Evolutionary conservation across 2,113 vertebrate genomes (phyloP).

Genomic region (Synchiropus splendidus): DNA sequence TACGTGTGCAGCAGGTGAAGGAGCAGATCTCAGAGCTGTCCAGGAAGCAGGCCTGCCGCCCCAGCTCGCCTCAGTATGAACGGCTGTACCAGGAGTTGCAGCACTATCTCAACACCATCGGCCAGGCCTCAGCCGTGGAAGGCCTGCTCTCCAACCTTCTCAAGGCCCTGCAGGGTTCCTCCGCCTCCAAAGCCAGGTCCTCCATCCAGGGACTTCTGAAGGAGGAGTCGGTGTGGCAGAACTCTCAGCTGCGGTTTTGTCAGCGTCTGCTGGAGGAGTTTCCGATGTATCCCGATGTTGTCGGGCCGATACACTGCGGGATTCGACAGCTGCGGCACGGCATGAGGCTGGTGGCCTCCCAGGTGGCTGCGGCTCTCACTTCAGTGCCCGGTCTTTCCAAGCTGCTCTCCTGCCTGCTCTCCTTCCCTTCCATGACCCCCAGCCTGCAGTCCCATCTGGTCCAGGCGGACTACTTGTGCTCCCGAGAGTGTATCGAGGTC

Average conservation of each 20-base stretch:
- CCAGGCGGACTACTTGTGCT: slow-evolving; percentile 82
- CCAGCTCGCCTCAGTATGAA: slow-evolving; percentile 69
- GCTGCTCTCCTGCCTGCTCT: slow-evolving; percentile 71
- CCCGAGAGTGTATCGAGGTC: slow-evolving; percentile 70
- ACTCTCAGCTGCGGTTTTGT: slow-evolving; percentile 82
- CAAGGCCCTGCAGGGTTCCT: slow-evolving; percentile 60
- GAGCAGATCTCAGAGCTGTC: slow-evolving; percentile 73
- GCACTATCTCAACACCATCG: slow-evolving; percentile 82
- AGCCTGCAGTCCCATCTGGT: slow-evolving; percentile 73
- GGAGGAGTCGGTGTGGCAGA: slow-evolving; percentile 88
- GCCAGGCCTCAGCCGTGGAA: slow-evolving; percentile 68
- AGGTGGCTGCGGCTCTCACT: slow-evolving; percentile 61
- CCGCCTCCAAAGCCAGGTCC: slow-evolving; percentile 61
- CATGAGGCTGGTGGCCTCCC: slow-evolving; percentile 83
- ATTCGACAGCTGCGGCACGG: slow-evolving; percentile 85
- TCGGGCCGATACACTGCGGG: slow-evolving; percentile 73
- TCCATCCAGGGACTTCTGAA: slow-evolving; percentile 73
- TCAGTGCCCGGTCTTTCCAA: slow-evolving; percentile 56
- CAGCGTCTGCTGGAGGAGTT: slow-evolving; percentile 79
- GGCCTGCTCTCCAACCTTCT: slow-evolving; percentile 78
- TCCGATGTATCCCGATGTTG: slow-evolving; percentile 74
- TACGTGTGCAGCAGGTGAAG: slow-evolving; percentile 80
- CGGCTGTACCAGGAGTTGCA: slow-evolving; percentile 82
- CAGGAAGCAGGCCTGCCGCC: slow-evolving; percentile 87
- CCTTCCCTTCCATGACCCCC: slow-evolving; percentile 72